Evolutionary conservation across 2,888 invertebrate species (phyloP).

Genomic region (Heteromurus nitidus): DNA sequence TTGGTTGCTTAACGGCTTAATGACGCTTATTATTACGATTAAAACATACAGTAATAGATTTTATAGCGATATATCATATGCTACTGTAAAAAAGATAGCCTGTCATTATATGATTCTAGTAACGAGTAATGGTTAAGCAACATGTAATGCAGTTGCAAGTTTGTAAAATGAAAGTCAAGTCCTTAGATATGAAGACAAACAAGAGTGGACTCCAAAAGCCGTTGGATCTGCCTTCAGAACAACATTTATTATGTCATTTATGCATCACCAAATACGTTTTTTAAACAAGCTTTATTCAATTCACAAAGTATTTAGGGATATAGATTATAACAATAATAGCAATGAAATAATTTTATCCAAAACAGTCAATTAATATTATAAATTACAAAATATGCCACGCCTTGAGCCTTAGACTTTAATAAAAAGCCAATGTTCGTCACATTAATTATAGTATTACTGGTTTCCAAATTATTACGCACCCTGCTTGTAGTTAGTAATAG

Average conservation of each 20-base stretch:
- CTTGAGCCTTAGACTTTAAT: constrained; percentile 37
- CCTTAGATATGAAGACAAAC: too few species aligned
- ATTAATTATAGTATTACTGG: too few species aligned
- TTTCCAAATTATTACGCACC: too few species aligned
- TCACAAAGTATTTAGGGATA: background rate
- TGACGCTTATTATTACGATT: constrained; percentile 44
- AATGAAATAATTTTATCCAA: background rate
- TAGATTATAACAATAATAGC: constrained; percentile 7
- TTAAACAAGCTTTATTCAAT: background rate
- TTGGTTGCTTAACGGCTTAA: constrained; percentile 33
- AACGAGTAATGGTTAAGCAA: too few species aligned
- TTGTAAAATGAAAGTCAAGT: too few species aligned
- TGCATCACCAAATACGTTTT: constrained; percentile 2
- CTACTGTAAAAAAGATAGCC: too few species aligned
- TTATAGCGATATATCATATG: too few species aligned
- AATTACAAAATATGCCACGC: constrained; percentile 25
- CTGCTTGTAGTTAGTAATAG: too few species aligned
- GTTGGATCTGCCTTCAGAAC: constrained; percentile 35
- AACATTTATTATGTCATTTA: background rate
- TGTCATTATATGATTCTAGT: too few species aligned
- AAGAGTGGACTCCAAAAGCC: background rate
- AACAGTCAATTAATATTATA: background rate
- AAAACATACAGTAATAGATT: too few species aligned
- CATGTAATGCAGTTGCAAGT: too few species aligned
- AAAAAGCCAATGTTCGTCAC: too few species aligned